Percentiles rank a stretch among this genome's conserved stretches.
Conservation (phyloP, 2,113 vertebrate species). For the Malurus alboscapulatus region DNA sequence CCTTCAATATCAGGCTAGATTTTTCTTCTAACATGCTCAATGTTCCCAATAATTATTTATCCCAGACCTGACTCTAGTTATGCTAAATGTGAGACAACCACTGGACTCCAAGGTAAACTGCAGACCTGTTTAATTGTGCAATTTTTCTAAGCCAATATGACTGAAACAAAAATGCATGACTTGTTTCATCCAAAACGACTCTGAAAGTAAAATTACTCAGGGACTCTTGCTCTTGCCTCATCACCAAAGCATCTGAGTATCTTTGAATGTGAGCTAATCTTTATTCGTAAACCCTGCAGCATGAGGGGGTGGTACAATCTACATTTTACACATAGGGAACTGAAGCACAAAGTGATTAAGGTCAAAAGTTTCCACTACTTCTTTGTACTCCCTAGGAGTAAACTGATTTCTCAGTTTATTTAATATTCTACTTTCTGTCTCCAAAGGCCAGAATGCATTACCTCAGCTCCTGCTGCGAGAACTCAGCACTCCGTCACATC, state of each 20-base stretch:
- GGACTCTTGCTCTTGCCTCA: neutral
- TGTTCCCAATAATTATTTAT: neutral
- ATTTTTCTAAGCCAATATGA: neutral
- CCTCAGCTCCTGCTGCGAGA: conserved; percentile 44
- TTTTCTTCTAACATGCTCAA: neutral
- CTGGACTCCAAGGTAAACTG: neutral
- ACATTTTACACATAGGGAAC: conserved; percentile 33
- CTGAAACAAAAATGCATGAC: neutral
- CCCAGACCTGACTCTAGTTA: neutral
- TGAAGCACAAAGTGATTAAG: conserved; percentile 33
- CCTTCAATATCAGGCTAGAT: neutral
- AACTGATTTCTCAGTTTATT: conserved; percentile 25
- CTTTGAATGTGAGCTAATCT: neutral
- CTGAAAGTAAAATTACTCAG: conserved; percentile 24
- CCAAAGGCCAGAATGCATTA: neutral
- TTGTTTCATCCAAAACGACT: neutral
- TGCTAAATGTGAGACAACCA: neutral
- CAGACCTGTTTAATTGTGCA: neutral
- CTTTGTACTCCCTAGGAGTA: neutral
- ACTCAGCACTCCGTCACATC: neutral
- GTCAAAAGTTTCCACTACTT: conserved; percentile 60
- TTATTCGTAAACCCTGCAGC: neutral
- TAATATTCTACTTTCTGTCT: conserved; percentile 22
- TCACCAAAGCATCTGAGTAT: neutral
- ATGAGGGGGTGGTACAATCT: conserved; percentile 43